phyloP scores from a whole-genome alignment of 2,113 vertebrate genomes.

The Nasalis larvatus region DNA sequence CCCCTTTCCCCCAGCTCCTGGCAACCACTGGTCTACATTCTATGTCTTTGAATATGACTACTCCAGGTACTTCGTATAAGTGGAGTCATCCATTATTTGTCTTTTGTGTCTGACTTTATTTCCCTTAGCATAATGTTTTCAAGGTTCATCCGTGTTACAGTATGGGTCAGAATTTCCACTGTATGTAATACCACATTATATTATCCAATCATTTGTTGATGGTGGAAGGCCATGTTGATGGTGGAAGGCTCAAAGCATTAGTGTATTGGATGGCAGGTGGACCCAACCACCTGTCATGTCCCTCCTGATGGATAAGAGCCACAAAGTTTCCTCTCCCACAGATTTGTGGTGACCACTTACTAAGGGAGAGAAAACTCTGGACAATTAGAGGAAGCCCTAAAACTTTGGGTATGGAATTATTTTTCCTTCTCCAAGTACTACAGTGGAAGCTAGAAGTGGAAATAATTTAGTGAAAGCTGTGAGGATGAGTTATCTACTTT shows the following conservation, averaged over 20 bases:
- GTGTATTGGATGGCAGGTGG: not conserved
- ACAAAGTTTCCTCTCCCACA: not conserved
- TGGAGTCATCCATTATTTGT: not conserved
- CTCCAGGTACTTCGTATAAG: not conserved
- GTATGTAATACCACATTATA: not conserved
- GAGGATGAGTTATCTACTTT: conserved; percentile 45
- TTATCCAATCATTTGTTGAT: not conserved
- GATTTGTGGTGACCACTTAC: not conserved
- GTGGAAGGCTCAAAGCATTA: not conserved
- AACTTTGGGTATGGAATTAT: not conserved
- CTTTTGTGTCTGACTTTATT: not conserved
- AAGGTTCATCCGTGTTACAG: not conserved
- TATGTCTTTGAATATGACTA: not conserved
- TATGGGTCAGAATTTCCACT: not conserved
- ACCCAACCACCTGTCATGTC: not conserved
- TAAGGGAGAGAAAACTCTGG: not conserved
- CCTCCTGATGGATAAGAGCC: not conserved
- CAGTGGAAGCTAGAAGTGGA: not conserved
- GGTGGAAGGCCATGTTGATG: not conserved
- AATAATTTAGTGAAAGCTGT: conserved; percentile 26
- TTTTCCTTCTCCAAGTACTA: not conserved
- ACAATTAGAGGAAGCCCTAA: not conserved
- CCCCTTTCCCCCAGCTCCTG: not conserved
- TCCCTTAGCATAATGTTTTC: not conserved
- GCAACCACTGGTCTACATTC: not conserved